These are phyloP conservation scores for Acanthisitta chloris DNA, from an alignment of 2,113 vertebrate genomes.

Conservation along the genomic window DNA sequence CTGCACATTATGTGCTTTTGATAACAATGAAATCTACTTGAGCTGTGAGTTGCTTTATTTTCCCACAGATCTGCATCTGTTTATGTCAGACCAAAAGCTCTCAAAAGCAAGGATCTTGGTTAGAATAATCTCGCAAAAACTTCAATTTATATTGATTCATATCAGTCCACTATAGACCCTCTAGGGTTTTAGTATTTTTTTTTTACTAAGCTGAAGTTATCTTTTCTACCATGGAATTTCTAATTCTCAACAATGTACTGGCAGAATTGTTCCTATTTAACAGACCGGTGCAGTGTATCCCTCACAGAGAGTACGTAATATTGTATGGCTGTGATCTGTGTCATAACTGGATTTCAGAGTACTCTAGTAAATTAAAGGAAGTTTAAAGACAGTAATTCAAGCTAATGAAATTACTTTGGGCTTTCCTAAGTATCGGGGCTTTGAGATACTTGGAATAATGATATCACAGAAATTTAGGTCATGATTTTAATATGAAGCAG, in stretches of 20 bases:
- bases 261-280: background rate
- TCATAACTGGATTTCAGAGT: constrained; percentile 7
- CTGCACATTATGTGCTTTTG: background rate
- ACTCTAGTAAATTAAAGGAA: background rate
- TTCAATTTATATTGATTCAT: background rate
- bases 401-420: background rate
- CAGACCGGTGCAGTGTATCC: background rate
- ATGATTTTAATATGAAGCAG: background rate
- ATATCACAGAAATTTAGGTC: background rate
- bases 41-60: background rate
- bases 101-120: background rate
- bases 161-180: background rate
- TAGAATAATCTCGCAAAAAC: background rate
- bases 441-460: background rate
- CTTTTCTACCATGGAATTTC: background rate
- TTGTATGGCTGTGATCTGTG: fast-evolving
- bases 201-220: background rate
- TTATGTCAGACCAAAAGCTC: background rate
- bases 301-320: background rate
- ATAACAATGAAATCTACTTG: background rate
- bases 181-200: background rate
- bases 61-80: background rate
- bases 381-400: background rate
- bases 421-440: background rate
- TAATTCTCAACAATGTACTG: background rate